Conservation (phyloP, 92 coral and sea anemone genomes). For the Actinostola sp. region DNA sequence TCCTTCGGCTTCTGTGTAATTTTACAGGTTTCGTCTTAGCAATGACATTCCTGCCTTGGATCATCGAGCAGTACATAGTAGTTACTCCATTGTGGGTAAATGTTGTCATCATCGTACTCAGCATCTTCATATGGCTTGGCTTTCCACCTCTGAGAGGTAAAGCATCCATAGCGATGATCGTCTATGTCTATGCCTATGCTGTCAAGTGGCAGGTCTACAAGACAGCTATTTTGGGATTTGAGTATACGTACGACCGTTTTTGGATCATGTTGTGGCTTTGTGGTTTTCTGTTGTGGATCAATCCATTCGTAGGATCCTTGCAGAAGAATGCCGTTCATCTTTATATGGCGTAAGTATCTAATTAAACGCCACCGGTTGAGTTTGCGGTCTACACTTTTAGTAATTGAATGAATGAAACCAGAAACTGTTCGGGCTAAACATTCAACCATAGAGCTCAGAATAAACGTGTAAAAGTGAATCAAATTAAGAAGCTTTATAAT, state of each 20-base stretch:
- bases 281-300: conserved; percentile 66
- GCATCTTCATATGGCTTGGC: conserved; percentile 68
- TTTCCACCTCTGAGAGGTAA: conserved; percentile 77
- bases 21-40: conserved; percentile 59
- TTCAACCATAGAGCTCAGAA: too few relatives aligned
- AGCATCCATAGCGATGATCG: conserved; percentile 63
- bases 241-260: conserved; percentile 31
- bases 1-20: conserved; percentile 31
- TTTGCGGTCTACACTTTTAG: not conserved
- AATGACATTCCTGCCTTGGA: conserved; percentile 81
- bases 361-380: not conserved
- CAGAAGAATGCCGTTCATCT: conserved; percentile 67
- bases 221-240: conserved; percentile 52
- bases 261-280: conserved; percentile 52
- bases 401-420: too few relatives aligned
- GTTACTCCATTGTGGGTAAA: conserved; percentile 67
- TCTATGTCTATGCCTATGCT: conserved; percentile 76
- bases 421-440: too few relatives aligned
- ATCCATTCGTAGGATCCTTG: conserved; percentile 50
- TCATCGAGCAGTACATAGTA: conserved; percentile 69
- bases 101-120: conserved; percentile 5
- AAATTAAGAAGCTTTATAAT: too few relatives aligned
- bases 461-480: too few relatives aligned
- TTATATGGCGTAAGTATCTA: conserved; percentile 59
- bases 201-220: conserved; percentile 86